Conservation (phyloP, 1,140 invertebrate genomes). For the Mamestra configurata region DNA sequence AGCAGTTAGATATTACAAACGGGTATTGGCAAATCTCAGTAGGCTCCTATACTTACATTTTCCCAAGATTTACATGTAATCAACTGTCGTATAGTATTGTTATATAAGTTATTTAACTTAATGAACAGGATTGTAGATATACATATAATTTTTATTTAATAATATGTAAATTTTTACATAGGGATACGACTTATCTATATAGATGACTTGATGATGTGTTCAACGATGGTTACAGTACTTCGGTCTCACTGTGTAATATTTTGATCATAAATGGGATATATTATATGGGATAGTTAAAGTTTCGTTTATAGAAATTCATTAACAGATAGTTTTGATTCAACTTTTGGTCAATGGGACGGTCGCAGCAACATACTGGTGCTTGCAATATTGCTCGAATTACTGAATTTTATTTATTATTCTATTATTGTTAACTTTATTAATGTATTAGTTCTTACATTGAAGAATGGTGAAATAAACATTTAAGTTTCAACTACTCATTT, state of each 20-base stretch:
- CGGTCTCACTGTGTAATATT: conserved; percentile 11
- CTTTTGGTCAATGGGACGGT: conserved; percentile 64
- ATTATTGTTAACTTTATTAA: conserved; percentile 34
- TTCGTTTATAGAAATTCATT: conserved; percentile 38
- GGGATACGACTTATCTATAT: conserved; percentile 46
- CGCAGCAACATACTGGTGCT: conserved; percentile 51
- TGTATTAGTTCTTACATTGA: conserved; percentile 42
- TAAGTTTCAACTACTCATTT: conserved; percentile 51
- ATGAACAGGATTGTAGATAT: conserved; percentile 50
- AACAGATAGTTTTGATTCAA: conserved; percentile 49
- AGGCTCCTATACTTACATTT: conserved; percentile 53
- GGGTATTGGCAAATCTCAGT: conserved; percentile 51
- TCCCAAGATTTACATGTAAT: conserved; percentile 46
- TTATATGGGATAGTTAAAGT: conserved; percentile 31
- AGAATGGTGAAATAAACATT: conserved; percentile 37
- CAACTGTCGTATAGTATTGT: conserved; percentile 44
- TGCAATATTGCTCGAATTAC: conserved; percentile 36
- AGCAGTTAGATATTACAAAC: conserved; percentile 43
- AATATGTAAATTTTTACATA: conserved; percentile 43
- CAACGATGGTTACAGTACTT: conserved; percentile 8
- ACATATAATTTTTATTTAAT: conserved; percentile 28
- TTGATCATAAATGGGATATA: conserved; percentile 19
- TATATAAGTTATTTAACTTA: conserved; percentile 37
- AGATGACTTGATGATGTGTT: conserved; percentile 50
- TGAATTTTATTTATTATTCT: conserved; percentile 16